These are phyloP conservation scores for Anas platyrhynchos DNA, from an alignment of 2,113 vertebrate species.

Conservation along the genomic window DNA sequence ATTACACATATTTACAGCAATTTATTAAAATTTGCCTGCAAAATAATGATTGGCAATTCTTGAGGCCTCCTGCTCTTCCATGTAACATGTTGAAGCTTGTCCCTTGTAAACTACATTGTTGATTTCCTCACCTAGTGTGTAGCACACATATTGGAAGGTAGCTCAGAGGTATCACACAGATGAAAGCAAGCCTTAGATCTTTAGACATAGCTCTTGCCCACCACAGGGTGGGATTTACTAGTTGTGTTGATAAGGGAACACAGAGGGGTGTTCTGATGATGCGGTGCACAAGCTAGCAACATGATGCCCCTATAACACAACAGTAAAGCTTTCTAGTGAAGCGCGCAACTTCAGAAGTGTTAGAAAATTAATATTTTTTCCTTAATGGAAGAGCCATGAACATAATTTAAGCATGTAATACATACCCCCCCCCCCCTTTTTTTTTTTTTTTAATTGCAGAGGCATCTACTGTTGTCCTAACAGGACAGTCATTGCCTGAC, in stretches of 20 bases:
- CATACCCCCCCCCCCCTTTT: too few species aligned
- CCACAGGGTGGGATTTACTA: not conserved
- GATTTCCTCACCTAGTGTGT: not conserved
- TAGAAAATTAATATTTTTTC: not conserved
- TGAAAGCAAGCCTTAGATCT: not conserved
- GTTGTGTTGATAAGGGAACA: not conserved
- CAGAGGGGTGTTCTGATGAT: not conserved
- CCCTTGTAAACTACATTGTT: not conserved
- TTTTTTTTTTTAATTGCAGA: too few species aligned
- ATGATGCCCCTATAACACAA: rapidly evolving
- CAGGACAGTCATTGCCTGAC: not conserved
- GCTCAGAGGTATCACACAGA: not conserved
- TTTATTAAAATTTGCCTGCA: not conserved
- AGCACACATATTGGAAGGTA: not conserved
- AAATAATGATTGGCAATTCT: not conserved
- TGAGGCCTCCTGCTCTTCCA: not conserved
- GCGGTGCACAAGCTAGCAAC: rapidly evolving
- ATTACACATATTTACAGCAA: not conserved
- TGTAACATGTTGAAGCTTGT: not conserved
- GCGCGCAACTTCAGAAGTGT: not conserved
- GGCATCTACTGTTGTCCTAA: not conserved
- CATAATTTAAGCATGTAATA: rapidly evolving
- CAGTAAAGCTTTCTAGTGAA: not conserved
- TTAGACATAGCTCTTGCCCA: not conserved
- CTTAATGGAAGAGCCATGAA: not conserved